Evolutionary conservation across 2,113 vertebrate genomes (phyloP).

Genomic region (Pelusios castaneus): DNA sequence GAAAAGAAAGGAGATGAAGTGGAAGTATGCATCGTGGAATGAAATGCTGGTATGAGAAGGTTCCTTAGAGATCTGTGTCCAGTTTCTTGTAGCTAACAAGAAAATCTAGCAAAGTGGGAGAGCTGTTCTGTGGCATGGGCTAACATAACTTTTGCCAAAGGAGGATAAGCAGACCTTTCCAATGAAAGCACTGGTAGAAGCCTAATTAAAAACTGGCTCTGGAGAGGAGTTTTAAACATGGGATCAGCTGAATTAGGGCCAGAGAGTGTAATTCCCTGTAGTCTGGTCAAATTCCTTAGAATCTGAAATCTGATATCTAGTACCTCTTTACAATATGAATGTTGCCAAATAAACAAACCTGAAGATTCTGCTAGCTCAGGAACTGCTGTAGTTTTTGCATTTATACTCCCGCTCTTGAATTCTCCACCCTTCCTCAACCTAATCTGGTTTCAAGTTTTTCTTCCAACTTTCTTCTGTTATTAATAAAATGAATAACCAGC

Average conservation of each 20-base stretch:
- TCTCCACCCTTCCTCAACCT: background rate
- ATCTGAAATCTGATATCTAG: constrained; percentile 29
- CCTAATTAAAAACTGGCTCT: background rate
- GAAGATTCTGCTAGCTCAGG: background rate
- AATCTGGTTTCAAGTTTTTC: background rate
- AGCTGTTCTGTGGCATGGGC: too few species aligned
- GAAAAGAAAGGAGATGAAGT: background rate
- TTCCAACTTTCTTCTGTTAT: background rate
- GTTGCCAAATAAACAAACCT: background rate
- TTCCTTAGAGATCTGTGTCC: background rate
- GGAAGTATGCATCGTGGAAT: accelerated
- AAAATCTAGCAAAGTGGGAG: background rate
- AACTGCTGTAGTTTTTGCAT: background rate
- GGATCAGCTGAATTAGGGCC: background rate
- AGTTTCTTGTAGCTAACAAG: background rate
- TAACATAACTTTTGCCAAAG: background rate
- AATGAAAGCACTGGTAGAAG: background rate
- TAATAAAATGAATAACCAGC: background rate
- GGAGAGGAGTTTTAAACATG: background rate
- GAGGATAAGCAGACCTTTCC: background rate
- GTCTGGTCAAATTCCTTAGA: background rate
- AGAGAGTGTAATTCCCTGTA: background rate
- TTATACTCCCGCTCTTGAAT: background rate
- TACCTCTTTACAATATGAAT: constrained; percentile 26
- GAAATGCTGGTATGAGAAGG: background rate